Conservation (phyloP, 2,113 vertebrate genomes). For the Planiliza haematocheilus region DNA sequence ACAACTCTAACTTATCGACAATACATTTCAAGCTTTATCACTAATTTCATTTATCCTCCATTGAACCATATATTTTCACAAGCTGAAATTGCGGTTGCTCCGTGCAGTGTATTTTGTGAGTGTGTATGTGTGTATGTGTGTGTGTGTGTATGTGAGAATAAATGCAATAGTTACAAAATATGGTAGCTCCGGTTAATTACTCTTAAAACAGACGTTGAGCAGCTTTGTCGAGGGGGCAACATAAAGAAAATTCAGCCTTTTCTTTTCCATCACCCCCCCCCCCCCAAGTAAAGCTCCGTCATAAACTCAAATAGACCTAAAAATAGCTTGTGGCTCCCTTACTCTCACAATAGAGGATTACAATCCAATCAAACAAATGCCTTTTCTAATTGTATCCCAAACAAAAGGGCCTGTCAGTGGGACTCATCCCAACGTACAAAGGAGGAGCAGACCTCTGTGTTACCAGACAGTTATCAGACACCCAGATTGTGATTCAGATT, state of each 20-base stretch:
- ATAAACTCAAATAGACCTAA: slow-evolving; percentile 72
- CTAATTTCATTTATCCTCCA: too few relatives aligned
- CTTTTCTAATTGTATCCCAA: slow-evolving; percentile 74
- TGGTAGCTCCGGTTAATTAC: not conserved
- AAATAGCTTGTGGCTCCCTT: slow-evolving; percentile 70
- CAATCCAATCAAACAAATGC: slow-evolving; percentile 81
- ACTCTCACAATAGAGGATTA: slow-evolving; percentile 79
- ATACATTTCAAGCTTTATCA: too few relatives aligned
- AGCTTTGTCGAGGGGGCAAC: slow-evolving; percentile 15
- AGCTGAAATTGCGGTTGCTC: too few relatives aligned
- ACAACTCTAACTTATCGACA: too few relatives aligned
- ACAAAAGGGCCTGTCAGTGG: slow-evolving; percentile 64
- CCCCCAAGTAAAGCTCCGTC: slow-evolving; percentile 51
- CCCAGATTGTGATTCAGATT: not conserved
- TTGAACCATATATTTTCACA: too few relatives aligned
- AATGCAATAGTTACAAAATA: not conserved
- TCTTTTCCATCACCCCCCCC: slow-evolving; percentile 22
- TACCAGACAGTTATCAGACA: slow-evolving; percentile 20
- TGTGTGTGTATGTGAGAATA: too few relatives aligned
- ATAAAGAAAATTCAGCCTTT: slow-evolving; percentile 35
- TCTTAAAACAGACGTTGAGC: not conserved
- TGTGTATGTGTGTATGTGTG: too few relatives aligned
- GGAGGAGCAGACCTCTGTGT: slow-evolving; percentile 26
- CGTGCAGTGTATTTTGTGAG: too few relatives aligned
- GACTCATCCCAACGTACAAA: slow-evolving; percentile 19